Evolutionary conservation across 2,797 vertebrate species (phyloP).

Genomic region (Sylvia borin): DNA sequence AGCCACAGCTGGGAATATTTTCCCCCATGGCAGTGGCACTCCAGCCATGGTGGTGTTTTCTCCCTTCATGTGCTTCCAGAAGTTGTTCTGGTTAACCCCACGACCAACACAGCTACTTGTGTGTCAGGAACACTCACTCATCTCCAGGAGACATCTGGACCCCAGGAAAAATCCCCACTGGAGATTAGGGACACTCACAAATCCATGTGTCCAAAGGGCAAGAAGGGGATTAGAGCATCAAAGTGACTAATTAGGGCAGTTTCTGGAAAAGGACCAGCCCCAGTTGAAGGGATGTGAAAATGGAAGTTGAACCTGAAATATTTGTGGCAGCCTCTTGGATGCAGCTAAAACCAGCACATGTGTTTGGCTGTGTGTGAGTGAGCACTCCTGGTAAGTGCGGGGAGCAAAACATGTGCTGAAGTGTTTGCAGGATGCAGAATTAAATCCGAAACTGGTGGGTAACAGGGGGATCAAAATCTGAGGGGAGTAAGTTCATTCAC

Average conservation of each 20-base stretch:
- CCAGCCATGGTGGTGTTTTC: neutral
- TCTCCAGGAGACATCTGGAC: neutral
- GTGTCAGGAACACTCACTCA: neutral
- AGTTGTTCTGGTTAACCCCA: neutral
- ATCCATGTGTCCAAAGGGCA: neutral
- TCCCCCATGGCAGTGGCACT: neutral
- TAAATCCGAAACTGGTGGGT: constrained; percentile 4
- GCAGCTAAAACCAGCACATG: neutral
- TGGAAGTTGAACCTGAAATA: neutral
- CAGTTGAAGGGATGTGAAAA: neutral
- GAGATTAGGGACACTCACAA: neutral
- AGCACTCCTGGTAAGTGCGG: neutral
- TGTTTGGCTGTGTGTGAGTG: neutral
- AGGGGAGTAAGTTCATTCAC: neutral
- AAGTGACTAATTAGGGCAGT: neutral
- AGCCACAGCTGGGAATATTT: neutral
- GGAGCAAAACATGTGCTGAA: neutral
- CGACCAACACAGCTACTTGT: neutral
- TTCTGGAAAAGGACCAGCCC: neutral
- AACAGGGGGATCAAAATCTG: neutral
- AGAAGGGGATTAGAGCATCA: neutral
- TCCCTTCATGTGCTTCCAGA: neutral
- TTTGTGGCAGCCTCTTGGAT: neutral
- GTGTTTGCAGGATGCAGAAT: constrained; percentile 9
- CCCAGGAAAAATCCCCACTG: neutral